phyloP scores from a whole-genome alignment of 2,113 vertebrate genomes.

The Oncorhynchus gorbuscha region DNA sequence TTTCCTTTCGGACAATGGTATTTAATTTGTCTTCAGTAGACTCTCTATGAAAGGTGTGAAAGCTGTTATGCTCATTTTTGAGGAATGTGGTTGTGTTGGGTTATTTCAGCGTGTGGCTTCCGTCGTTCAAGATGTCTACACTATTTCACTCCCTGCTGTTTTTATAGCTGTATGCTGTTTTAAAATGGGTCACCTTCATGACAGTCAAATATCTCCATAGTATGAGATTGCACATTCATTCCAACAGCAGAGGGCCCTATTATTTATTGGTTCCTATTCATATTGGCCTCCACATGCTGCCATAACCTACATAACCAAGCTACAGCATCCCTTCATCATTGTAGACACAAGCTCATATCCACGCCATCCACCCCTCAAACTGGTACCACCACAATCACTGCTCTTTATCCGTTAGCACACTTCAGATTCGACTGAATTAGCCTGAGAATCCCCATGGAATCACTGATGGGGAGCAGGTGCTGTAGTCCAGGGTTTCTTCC shows the following conservation, averaged over 20 bases:
- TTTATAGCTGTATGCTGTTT: too few species aligned
- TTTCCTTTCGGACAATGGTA: too few species aligned
- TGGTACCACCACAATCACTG: neutral
- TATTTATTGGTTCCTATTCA: neutral
- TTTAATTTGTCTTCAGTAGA: too few species aligned
- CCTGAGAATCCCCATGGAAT: neutral
- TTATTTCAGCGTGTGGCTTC: neutral
- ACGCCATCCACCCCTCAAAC: neutral
- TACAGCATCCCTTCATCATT: neutral
- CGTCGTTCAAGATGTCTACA: neutral
- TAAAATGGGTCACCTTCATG: neutral
- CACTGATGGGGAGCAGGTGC: neutral
- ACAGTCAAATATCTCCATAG: slow-evolving; percentile 1
- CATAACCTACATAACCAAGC: neutral
- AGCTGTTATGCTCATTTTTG: too few species aligned
- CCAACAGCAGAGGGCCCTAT: slow-evolving; percentile 24
- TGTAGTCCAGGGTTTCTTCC: neutral
- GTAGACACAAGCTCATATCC: neutral
- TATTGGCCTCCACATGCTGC: neutral
- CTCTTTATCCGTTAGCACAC: neutral
- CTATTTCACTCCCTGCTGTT: neutral
- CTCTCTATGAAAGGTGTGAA: too few species aligned
- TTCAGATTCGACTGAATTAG: neutral
- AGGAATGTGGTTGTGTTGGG: neutral
- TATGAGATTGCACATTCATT: neutral